Conservation (phyloP, 1,140 invertebrate species). For the Drosophila elegans region DNA sequence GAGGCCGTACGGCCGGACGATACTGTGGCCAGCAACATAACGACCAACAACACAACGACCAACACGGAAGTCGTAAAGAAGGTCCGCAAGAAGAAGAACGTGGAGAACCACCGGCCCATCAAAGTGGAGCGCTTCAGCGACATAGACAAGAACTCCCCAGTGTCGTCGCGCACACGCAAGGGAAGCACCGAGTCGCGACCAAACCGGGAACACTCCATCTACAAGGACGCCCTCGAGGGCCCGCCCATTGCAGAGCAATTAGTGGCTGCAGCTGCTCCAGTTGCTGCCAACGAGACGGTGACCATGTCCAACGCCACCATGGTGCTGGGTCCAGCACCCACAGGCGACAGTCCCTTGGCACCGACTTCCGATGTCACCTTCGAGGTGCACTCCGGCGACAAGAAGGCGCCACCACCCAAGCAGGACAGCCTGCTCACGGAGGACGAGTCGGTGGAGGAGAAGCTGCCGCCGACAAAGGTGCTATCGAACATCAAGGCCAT, state of each 20-base stretch:
- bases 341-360: conserved; percentile 28
- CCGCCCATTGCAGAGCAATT: conserved; percentile 9
- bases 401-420: conserved; percentile 12
- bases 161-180: conserved; percentile 67
- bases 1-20: conserved; percentile 33
- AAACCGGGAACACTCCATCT: conserved; percentile 62
- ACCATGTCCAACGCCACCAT: conserved; percentile 29
- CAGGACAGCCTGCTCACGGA: conserved; percentile 74
- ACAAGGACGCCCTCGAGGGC: conserved; percentile 75
- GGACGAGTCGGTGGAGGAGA: conserved; percentile 69
- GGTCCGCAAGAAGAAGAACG: conserved; percentile 60
- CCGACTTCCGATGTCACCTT: conserved; percentile 49
- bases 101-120: conserved; percentile 58
- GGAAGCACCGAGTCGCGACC: conserved; percentile 39
- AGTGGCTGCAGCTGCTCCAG: not conserved
- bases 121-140: conserved; percentile 80
- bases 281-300: conserved; percentile 44
- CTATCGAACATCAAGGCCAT: conserved; percentile 47
- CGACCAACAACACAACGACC: conserved; percentile 16
- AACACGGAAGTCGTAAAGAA: conserved; percentile 41
- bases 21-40: conserved; percentile 40
- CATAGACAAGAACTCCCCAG: conserved; percentile 51
- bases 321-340: conserved; percentile 47
- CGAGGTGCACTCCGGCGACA: conserved; percentile 44
- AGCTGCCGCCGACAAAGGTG: conserved; percentile 22